Conservation (phyloP, 1,140 invertebrate genomes). For the Calosoma granatense region DNA sequence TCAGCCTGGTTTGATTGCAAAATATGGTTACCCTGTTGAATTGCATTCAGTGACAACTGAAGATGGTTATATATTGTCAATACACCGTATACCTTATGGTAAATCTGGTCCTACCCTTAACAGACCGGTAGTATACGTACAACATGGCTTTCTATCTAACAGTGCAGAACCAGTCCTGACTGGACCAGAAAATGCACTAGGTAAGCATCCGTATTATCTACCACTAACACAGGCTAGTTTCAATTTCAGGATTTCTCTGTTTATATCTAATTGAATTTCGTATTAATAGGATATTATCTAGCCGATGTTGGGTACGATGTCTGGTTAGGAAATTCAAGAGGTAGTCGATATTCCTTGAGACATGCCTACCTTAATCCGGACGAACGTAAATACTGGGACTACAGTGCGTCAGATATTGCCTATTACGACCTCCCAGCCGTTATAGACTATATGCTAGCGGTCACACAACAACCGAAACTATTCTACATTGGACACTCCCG, state of each 20-base stretch:
- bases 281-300: slow-evolving; percentile 31
- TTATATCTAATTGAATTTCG: neutral
- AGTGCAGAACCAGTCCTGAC: slow-evolving; percentile 54
- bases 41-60: slow-evolving; percentile 23
- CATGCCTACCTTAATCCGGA: slow-evolving; percentile 24
- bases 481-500: slow-evolving; percentile 46
- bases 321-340: slow-evolving; percentile 52
- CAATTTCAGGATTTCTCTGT: too few relatives aligned
- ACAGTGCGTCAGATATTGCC: slow-evolving; percentile 61
- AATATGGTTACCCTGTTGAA: slow-evolving; percentile 24
- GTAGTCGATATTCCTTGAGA: slow-evolving; percentile 44
- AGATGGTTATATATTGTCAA: slow-evolving; percentile 28
- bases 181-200: slow-evolving; percentile 41
- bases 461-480: slow-evolving; percentile 37
- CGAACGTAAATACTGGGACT: slow-evolving; percentile 10
- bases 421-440: slow-evolving; percentile 50
- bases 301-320: slow-evolving; percentile 48
- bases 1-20: slow-evolving; percentile 18
- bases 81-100: slow-evolving; percentile 26
- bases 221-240: too few relatives aligned
- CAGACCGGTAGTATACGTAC: slow-evolving; percentile 31
- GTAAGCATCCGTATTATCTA: neutral
- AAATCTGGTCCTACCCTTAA: slow-evolving; percentile 18
- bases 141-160: slow-evolving; percentile 41
- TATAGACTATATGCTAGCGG: slow-evolving; percentile 44